Conservation (phyloP, 2,797 vertebrate genomes). For the Etheostoma nigrum region DNA sequence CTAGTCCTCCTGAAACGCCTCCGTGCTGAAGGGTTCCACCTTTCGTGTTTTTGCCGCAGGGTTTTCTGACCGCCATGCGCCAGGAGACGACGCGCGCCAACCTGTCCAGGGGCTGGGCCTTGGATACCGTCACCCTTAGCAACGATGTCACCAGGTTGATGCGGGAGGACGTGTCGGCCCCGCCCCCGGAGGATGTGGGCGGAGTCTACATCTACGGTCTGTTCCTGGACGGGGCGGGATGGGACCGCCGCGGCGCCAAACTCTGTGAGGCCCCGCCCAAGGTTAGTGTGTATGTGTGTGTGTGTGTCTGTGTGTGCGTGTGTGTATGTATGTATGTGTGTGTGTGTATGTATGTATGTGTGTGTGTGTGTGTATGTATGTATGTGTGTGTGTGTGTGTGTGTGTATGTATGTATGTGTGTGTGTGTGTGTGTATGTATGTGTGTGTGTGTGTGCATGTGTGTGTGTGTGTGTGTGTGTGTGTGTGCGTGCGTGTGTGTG, state of each 20-base stretch:
- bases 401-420: too few relatives aligned
- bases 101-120: slow-evolving; percentile 86
- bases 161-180: slow-evolving; percentile 85
- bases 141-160: slow-evolving; percentile 91
- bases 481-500: too few relatives aligned
- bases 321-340: too few relatives aligned
- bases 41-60: slow-evolving; percentile 51
- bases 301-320: too few relatives aligned
- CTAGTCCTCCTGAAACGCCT: too few relatives aligned
- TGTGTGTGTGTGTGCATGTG: too few relatives aligned
- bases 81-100: slow-evolving; percentile 89
- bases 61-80: slow-evolving; percentile 89
- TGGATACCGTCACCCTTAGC: slow-evolving; percentile 86
- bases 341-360: too few relatives aligned
- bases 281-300: slow-evolving; percentile 46
- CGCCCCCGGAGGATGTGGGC: slow-evolving; percentile 85
- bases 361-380: too few relatives aligned
- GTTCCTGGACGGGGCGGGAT: slow-evolving; percentile 88
- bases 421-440: too few relatives aligned
- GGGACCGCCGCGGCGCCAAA: slow-evolving; percentile 85
- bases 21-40: too few relatives aligned
- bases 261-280: slow-evolving; percentile 85
- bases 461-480: too few relatives aligned
- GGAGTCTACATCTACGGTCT: slow-evolving; percentile 90
- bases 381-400: too few relatives aligned